A percentile compares a stretch with the other conserved stretches of the same genome.
phyloP scores from a whole-genome alignment of 23 tunicate species.

The Trididemnum clinides region DNA sequence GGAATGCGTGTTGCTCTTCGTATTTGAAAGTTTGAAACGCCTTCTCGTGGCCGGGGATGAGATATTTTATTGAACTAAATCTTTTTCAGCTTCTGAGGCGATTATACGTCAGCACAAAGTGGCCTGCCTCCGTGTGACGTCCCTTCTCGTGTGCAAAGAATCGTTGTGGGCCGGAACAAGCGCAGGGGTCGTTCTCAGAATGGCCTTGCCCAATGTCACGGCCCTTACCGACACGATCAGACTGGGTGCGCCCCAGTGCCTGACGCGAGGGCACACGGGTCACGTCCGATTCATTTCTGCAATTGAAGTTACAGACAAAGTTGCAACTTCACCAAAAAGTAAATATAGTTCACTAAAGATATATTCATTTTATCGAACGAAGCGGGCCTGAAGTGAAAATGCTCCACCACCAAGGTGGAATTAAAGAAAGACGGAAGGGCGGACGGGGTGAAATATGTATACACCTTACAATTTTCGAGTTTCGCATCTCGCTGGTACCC shows the following conservation, averaged over 20 bases:
- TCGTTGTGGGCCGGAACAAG: constrained; percentile 92
- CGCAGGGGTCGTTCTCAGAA: constrained; percentile 88
- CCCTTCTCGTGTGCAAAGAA: constrained; percentile 83
- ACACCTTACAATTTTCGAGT: too few species aligned
- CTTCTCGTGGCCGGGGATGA: too few species aligned
- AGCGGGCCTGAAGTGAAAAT: too few species aligned
- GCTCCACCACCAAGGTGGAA: too few species aligned
- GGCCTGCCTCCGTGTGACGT: constrained; percentile 91
- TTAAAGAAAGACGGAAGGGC: too few species aligned
- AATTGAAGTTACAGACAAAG: constrained; percentile 49
- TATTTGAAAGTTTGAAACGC: too few species aligned
- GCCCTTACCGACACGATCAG: constrained; percentile 40
- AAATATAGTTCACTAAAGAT: too few species aligned
- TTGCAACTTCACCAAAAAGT: background rate
- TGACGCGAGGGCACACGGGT: constrained; percentile 90
- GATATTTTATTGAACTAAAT: background rate
- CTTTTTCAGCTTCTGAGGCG: constrained; percentile 76
- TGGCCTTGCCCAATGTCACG: constrained; percentile 74
- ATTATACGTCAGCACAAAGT: constrained; percentile 96
- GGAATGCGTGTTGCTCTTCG: too few species aligned
- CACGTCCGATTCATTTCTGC: constrained; percentile 84
- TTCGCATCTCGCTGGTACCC: too few species aligned
- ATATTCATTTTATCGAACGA: too few species aligned
- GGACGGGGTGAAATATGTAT: too few species aligned
- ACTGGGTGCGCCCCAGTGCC: constrained; percentile 68